Evolutionary conservation across 2,797 vertebrate genomes (phyloP).

Genomic region (Darevskia nairensis): DNA sequence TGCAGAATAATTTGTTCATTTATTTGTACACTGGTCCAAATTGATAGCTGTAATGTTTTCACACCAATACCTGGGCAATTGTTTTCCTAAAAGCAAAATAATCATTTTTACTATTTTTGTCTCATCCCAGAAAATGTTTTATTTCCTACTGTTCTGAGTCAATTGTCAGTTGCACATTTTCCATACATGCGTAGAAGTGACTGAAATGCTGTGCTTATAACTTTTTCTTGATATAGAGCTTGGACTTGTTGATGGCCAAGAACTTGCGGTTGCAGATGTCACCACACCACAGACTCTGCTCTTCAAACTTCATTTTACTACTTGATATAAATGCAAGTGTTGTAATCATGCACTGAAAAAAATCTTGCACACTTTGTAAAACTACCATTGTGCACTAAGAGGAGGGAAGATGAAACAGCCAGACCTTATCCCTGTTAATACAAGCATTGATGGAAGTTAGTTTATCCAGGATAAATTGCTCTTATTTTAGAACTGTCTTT

Average conservation of each 20-base stretch:
- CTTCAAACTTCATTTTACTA: conserved; percentile 91
- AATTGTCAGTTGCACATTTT: not conserved
- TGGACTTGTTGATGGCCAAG: conserved; percentile 89
- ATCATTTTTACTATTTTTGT: not conserved
- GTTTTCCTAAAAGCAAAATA: not conserved
- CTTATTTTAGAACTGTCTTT: conserved; percentile 67
- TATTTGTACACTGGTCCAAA: not conserved
- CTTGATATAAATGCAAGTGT: conserved; percentile 76
- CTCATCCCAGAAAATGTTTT: too few species aligned
- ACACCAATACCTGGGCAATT: not conserved
- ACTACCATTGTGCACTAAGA: conserved; percentile 51
- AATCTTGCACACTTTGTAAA: conserved; percentile 43
- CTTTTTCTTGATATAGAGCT: conserved; percentile 80
- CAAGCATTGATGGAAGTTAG: conserved; percentile 70
- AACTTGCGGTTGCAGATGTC: conserved; percentile 91
- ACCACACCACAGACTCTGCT: conserved; percentile 94
- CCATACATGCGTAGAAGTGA: not conserved
- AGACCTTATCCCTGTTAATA: conserved; percentile 65
- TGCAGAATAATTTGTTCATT: not conserved
- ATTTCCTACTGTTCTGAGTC: not conserved
- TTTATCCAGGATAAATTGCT: conserved; percentile 60
- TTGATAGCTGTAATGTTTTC: not conserved
- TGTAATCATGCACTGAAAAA: conserved; percentile 48
- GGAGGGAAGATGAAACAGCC: conserved; percentile 59
- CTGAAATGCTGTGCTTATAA: not conserved